Evolutionary conservation across 2,797 vertebrate genomes (phyloP), one percentile per base, ranked within the genome.

Genomic region (Discoglossus pictus): DNA sequence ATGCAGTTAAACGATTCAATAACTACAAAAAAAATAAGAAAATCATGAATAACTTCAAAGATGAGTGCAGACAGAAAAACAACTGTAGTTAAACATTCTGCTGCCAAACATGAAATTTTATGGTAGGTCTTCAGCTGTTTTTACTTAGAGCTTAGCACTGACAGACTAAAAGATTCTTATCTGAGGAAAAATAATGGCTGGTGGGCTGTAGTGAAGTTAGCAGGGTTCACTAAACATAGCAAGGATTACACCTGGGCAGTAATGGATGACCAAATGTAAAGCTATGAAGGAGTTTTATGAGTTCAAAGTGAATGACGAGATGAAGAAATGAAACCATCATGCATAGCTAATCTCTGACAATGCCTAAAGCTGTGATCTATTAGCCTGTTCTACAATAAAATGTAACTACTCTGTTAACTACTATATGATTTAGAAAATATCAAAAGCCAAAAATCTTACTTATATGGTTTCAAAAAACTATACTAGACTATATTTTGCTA

Each of bases 151-250:
- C 43, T 61, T 61, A 61, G 9, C 31, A 36, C 10, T 48, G 43
- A 59, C 56, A 61, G 44, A 23, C 43, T 38, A 9, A 38, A 36
- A 48, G 34, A 60, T 60, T 9, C 17, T 46, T 60, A 60, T 60
- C 43, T 48, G 13, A 12, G 23, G 31, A 61, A 61, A 47, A 61
- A 50, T 61, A 61, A 38, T 48, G 31, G 46, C 23, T 61, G 59
- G 27, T 23, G 34, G 31, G 27, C 27, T 2, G 12, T 15, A 61
- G 20, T 48, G 17, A 61, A 36, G 20, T n/a, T 61, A 12, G 24
- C 27, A 61, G 25, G 44, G 59, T 48, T 61, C 59, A 61, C 42
- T 24, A 48, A 48, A 27, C 34, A 40, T 48, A 34, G 38, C 16
- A 47, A 61, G 43, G 12, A 48, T 61, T 24, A 10, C 34, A 61